Base-by-base conservation (phyloP, 2,888 invertebrate genomes). In the Cataglyphis altisquamis region DNA sequence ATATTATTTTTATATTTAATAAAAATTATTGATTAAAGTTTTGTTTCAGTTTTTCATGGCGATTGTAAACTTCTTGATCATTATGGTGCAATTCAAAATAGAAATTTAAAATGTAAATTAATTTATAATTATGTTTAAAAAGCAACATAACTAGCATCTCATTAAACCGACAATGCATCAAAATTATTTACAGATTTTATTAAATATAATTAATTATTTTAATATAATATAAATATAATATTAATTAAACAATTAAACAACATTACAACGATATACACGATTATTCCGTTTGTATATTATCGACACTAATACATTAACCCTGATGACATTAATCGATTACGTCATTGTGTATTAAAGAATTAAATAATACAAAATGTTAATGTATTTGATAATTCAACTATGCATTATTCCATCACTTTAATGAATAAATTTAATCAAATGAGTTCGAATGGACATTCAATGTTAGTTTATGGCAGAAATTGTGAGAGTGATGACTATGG, bases 51-150 rank as follows among this genome's bases (percentile, higher is more conserved):
- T 70, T 21, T 70, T 15, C 0, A 55, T 5, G 55, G 55, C 70
- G 15, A 18, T 70, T 36, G 9, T 9, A 25, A 55, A 36, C 0
- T 39, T 15, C 5, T 9, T 70, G 15, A 39, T 70, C 6, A 70
- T 70, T 36, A 55, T 70, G 41, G 36, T 36, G 21, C 70, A 70
- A 15, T 48, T 68, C 4, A 66, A 66, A 25, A 25, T 66, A 66
- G 21, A 21, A 25, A 25, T 25, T 25, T 25, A 1, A 1, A 25
- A 25, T 25, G 1, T 25, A 1, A 25, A 48, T 45, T 45, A 4
- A 12, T 3, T 45, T 48, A 48, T 18, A 18, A 18, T 48, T 48
- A 1, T 9, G 9, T 10, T 39, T 39, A 41, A 41, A 41, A 12
- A 41, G 3, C 48, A 48, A 48, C 1, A 12, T 48, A 48, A 48